These are phyloP conservation scores for Pogonophryne albipinna DNA, from an alignment of 2,797 vertebrate species.

Conservation along the genomic window DNA sequence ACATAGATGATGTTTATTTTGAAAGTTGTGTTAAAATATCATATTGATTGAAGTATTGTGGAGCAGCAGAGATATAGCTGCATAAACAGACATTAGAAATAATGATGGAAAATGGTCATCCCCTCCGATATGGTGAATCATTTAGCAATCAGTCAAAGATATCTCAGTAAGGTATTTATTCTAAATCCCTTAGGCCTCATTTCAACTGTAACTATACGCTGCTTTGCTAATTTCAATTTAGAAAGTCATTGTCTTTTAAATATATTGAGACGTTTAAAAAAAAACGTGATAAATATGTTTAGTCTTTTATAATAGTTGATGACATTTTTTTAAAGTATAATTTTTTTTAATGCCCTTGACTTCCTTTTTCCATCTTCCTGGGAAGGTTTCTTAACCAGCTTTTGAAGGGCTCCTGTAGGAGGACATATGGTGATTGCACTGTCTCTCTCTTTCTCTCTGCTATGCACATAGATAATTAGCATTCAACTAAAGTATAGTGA, in stretches of 20 bases:
- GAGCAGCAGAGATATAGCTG: too few relatives aligned
- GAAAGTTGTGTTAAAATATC: rapidly evolving
- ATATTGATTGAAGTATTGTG: too few relatives aligned
- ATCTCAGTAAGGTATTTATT: too few relatives aligned
- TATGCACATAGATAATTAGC: not conserved
- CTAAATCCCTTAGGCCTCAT: too few relatives aligned
- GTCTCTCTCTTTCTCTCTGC: not conserved
- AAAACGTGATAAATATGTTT: not conserved
- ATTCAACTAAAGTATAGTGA: not conserved
- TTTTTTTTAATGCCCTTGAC: not conserved
- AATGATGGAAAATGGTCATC: too few relatives aligned
- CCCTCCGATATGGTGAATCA: too few relatives aligned
- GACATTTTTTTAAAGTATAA: not conserved
- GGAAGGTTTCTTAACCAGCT: not conserved
- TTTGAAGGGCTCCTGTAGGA: not conserved
- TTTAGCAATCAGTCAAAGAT: too few relatives aligned
- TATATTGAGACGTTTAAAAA: not conserved
- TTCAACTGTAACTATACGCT: too few relatives aligned
- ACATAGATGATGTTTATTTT: not conserved
- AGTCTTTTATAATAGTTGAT: not conserved
- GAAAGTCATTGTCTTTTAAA: not conserved
- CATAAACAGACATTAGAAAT: too few relatives aligned
- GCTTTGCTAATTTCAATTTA: not conserved
- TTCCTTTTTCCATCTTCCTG: not conserved
- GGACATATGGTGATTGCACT: not conserved